Conservation (phyloP, 2,888 invertebrate genomes). For the Brachyptera putata region DNA sequence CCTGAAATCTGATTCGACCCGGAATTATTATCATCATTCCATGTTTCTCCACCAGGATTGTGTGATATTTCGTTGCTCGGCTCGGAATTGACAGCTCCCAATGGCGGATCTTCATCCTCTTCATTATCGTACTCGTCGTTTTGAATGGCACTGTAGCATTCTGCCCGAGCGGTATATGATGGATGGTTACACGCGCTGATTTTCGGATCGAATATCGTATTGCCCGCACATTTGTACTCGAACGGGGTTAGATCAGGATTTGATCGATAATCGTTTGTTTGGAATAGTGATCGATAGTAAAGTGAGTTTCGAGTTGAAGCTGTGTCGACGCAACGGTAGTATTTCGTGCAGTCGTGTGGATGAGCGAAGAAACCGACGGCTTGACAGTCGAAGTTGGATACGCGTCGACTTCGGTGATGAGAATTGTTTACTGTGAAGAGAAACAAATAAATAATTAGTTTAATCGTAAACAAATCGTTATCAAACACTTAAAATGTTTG, state of each 20-base stretch:
- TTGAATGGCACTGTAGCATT: slow-evolving; percentile 53
- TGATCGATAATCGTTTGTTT: background rate
- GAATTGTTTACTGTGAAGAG: too few species aligned
- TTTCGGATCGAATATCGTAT: slow-evolving; percentile 68
- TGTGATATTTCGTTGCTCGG: background rate
- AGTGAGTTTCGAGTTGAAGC: slow-evolving; percentile 38
- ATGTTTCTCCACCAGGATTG: slow-evolving; percentile 18
- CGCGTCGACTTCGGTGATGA: background rate
- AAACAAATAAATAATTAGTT: too few species aligned
- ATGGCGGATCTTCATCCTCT: slow-evolving; percentile 11
- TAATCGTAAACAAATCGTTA: too few species aligned
- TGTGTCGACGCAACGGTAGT: slow-evolving; percentile 69
- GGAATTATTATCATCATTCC: slow-evolving; percentile 24
- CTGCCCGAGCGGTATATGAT: slow-evolving; percentile 59
- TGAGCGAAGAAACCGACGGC: slow-evolving; percentile 70
- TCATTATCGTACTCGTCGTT: slow-evolving; percentile 13
- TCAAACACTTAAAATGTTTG: too few species aligned
- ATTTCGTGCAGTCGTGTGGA: slow-evolving; percentile 64
- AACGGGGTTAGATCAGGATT: slow-evolving; percentile 35
- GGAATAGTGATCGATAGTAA: background rate
- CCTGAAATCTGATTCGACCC: background rate
- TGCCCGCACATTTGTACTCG: slow-evolving; percentile 67
- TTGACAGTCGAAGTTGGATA: slow-evolving; percentile 50
- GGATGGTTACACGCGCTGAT: slow-evolving; percentile 67
- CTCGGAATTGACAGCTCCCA: background rate